Evolutionary conservation across 2,888 invertebrate genomes (phyloP).

Genomic region (Drosophila nigricruria): DNA sequence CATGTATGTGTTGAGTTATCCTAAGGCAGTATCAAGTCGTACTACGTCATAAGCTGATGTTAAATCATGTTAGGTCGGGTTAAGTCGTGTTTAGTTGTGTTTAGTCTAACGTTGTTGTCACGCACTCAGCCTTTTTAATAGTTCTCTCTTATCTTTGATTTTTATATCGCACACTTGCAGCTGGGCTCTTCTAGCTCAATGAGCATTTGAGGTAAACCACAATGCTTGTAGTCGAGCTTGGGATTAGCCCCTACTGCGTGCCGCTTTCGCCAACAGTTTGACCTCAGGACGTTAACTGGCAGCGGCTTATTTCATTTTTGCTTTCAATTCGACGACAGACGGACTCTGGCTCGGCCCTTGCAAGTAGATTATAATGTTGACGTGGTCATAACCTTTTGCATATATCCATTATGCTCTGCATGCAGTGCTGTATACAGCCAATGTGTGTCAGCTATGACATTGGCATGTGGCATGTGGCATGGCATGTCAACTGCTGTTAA

Average conservation of each 20-base stretch:
- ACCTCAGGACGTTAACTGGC: constrained; percentile 17
- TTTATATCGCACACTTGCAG: not conserved
- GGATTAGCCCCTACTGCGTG: not conserved
- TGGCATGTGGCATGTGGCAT: constrained; percentile 22
- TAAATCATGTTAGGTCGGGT: not conserved
- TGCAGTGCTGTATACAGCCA: constrained; percentile 1
- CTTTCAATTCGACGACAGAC: constrained; percentile 11
- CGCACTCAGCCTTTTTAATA: not conserved
- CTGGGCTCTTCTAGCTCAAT: not conserved
- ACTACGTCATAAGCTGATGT: not conserved
- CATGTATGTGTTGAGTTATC: not conserved
- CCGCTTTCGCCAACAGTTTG: constrained; percentile 18
- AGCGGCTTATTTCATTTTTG: constrained; percentile 36
- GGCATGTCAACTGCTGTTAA: constrained; percentile 37
- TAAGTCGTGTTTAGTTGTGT: not conserved
- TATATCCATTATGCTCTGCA: constrained; percentile 6
- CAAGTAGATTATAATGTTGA: constrained; percentile 38
- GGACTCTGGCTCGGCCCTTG: constrained; percentile 15
- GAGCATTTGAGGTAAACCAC: not conserved
- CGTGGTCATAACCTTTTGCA: constrained; percentile 16
- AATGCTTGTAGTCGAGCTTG: not conserved
- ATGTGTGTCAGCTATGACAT: constrained; percentile 27
- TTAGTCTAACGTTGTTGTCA: not conserved
- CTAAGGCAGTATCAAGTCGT: not conserved
- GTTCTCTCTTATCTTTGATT: constrained; percentile 1